Conservation (phyloP, 2,888 invertebrate species). For the Rhogogaster chlorosoma region DNA sequence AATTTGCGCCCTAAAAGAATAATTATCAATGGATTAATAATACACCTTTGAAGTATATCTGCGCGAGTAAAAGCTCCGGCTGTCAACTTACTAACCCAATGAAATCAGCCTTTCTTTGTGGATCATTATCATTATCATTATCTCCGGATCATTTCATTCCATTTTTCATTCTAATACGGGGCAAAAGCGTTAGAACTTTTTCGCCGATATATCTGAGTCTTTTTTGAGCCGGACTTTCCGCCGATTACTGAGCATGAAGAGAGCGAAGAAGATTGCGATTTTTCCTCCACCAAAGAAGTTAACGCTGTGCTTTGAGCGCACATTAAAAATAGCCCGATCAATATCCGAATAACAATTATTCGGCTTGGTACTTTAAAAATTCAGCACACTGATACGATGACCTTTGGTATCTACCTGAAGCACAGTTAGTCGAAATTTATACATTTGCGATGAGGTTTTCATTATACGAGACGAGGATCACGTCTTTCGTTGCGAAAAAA, state of each 20-base stretch:
- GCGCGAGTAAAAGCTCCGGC: background rate
- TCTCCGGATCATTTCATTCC: background rate
- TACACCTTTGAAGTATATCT: background rate
- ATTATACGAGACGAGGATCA: background rate
- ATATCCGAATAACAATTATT: constrained; percentile 6
- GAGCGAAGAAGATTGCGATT: background rate
- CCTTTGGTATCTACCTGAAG: background rate
- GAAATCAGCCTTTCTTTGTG: background rate
- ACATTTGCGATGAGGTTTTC: background rate
- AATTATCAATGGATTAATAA: background rate
- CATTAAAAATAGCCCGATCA: constrained; percentile 16
- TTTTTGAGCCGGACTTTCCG: background rate
- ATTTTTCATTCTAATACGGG: background rate
- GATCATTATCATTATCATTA: too few species aligned
- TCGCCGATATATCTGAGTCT: background rate
- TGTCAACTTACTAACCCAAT: background rate
- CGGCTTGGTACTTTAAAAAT: background rate
- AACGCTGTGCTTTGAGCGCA: background rate
- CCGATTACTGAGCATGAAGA: background rate
- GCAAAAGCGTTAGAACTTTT: background rate
- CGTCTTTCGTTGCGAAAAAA: background rate
- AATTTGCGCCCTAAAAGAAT: background rate
- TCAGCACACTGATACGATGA: background rate
- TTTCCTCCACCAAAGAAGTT: background rate
- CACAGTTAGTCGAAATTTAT: background rate